Base-by-base conservation (phyloP, 2,797 vertebrate species). In the Choloepus didactylus region DNA sequence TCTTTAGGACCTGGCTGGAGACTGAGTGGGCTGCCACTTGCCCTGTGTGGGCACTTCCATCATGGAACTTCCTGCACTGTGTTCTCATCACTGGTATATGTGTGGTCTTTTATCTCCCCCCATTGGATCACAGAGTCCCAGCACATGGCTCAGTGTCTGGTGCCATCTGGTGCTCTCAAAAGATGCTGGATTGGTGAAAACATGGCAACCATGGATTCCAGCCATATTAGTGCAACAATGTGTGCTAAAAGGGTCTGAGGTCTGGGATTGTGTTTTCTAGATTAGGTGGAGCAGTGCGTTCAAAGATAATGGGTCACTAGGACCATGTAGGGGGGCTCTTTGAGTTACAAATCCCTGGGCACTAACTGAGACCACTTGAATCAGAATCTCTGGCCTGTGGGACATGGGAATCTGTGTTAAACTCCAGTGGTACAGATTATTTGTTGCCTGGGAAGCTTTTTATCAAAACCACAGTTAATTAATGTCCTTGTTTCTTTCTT, bases 311-410 rank as follows among this genome's bases (percentile, higher is more conserved):
- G 60, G 49, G 60, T 84, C 67, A 21, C 35, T 60, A 49, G 60
- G 76, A 51, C 27, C 12, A 29, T 72, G 1, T 7, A 56, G 60
- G 18, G 44, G 41, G 41, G 14, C 19, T 10, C 29, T 88, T 89
- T 70, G 77, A 59, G 85, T 23, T 73, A 64, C 31, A 72, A 72
- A 67, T 87, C 46, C 41, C 27, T 82, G 5, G 44, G 31, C 41
- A 49, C 41, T 64, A 31, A 31, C 27, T 46, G 44, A 56, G 59
- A 23, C 21, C 11, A 3, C 67, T 49, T 38, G 64, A 90, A n/a
- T 82, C 72, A 91, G 38, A 88, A 64, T 75, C 29, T 67, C 51
- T 94, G 79, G 64, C 46, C 82, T 51, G 41, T 69, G 31, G 38
- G 12, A 54, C 35, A 51, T 88, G 62, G 67, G 14, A 66, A 31